Evolutionary conservation across 2,797 vertebrate species (phyloP), one percentile per base, ranked within the genome.

Genomic region (Lindbergichthys nudifrons): DNA sequence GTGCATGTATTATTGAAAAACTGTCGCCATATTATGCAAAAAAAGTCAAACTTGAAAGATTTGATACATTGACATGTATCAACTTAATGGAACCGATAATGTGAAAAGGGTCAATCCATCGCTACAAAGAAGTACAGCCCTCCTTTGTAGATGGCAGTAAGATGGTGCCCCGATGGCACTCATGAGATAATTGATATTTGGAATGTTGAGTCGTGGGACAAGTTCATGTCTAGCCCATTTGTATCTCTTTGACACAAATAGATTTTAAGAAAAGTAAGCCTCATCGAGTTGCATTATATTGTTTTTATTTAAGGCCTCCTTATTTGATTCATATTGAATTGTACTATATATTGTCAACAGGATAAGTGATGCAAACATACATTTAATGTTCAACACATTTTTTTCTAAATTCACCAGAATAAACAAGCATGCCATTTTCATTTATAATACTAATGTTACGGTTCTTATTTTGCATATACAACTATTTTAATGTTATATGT

Each of bases 251-350:
- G 13, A 48, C 39, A 36, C 19, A 9, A 5, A 39, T 12, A 43
- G 5, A 46, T 47, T 59, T 59, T 10, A 54, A 60, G 32, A 64
- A 58, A 6, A 66, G 46, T 50, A 5, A 65, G 42, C 16, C 23
- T 59, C 60, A 65, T 64, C 6, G 30, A 10, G 2, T 36, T 73
- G 32, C 16, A 54, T 60, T 36, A 52, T 39, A 75, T 65, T 62
- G 12, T 60, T 71, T 63, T 50, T 5, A 68, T 30, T 65, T 9
- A 52, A 13, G 54, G 19, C 16, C 61, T 77, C 26, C 7, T 60
- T 50, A 53, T 71, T 18, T 70, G 61, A 88, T 90, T 87, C 76
- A 89, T 79, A 84, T 86, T 89, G 77, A 91, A 87, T 88, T 80
- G 50, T 57, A 30, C 21, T n/a, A 51, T 16, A 64, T 39, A 62